These are phyloP conservation scores for Heliconius cydno DNA, from an alignment of 2,888 invertebrate genomes.

Conservation along the genomic window DNA sequence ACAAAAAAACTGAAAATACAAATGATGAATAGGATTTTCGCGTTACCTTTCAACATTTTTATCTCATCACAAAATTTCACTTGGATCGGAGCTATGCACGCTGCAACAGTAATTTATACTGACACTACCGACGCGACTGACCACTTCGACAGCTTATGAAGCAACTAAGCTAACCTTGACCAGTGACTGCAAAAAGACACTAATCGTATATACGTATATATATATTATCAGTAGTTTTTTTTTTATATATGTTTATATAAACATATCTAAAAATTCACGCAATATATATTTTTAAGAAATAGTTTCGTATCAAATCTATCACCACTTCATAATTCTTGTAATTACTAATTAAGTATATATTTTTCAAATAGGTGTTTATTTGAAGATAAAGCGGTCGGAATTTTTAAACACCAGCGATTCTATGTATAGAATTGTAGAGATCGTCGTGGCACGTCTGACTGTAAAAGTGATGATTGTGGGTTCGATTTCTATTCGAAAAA, in stretches of 20 bases:
- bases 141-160: constrained; percentile 15
- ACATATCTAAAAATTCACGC: neutral
- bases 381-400: too few relatives aligned
- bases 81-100: neutral
- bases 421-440: too few relatives aligned
- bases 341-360: too few relatives aligned
- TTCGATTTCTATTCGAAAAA: too few relatives aligned
- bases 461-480: too few relatives aligned
- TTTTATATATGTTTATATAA: neutral
- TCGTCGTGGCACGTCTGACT: too few relatives aligned
- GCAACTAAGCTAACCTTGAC: constrained; percentile 31
- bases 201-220: neutral
- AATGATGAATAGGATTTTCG: neutral
- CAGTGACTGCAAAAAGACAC: constrained; percentile 6
- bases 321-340: too few relatives aligned
- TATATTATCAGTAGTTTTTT: constrained; percentile 7
- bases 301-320: too few relatives aligned
- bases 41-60: constrained; percentile 2
- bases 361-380: too few relatives aligned
- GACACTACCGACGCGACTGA: constrained; percentile 13
- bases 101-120: neutral
- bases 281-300: too few relatives aligned
- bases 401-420: too few relatives aligned
- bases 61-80: constrained; percentile 3
- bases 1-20: neutral